A percentile compares a stretch with the other conserved stretches of the same genome.
Evolutionary conservation across 1,140 invertebrate species (phyloP).

Genomic region (Homarus americanus): DNA sequence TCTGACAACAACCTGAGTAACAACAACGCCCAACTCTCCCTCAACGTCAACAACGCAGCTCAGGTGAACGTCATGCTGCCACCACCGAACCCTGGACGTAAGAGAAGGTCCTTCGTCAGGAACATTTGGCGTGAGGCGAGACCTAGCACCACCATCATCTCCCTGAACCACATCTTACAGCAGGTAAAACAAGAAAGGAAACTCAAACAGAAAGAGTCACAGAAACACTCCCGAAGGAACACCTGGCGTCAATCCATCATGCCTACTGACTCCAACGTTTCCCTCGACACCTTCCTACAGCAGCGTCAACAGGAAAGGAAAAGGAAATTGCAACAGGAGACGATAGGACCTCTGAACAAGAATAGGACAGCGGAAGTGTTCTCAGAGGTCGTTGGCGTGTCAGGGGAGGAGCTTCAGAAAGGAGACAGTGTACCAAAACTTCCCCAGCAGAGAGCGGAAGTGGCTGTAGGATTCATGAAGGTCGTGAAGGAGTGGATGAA

Average conservation of each 20-base stretch:
- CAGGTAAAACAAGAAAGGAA: not conserved
- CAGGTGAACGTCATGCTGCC: slow-evolving; percentile 69
- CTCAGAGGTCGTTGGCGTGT: no score
- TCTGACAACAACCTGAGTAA: slow-evolving; percentile 60
- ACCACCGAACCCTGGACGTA: slow-evolving; percentile 41
- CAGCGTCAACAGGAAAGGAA: no score
- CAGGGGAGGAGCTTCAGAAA: not conserved
- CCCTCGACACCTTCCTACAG: no score
- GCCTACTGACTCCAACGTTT: no score
- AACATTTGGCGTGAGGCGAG: slow-evolving; percentile 3
- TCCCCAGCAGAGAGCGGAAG: not conserved
- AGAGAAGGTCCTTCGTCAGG: not conserved
- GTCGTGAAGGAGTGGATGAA: not conserved
- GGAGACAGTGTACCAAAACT: not conserved
- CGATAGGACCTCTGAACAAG: no score
- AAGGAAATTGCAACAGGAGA: no score
- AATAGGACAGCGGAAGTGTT: no score
- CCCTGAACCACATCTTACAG: not conserved
- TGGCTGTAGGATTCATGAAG: slow-evolving; percentile 9
- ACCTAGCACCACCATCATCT: not conserved
- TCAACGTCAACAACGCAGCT: slow-evolving; percentile 63
- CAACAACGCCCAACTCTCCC: slow-evolving; percentile 60
- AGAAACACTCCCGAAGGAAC: not conserved
- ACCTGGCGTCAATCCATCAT: no score
- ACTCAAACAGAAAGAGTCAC: not conserved